Evolutionary conservation across 2,113 vertebrate species (phyloP), one percentile per base, ranked within the genome.

Genomic region (Panurus biarmicus): DNA sequence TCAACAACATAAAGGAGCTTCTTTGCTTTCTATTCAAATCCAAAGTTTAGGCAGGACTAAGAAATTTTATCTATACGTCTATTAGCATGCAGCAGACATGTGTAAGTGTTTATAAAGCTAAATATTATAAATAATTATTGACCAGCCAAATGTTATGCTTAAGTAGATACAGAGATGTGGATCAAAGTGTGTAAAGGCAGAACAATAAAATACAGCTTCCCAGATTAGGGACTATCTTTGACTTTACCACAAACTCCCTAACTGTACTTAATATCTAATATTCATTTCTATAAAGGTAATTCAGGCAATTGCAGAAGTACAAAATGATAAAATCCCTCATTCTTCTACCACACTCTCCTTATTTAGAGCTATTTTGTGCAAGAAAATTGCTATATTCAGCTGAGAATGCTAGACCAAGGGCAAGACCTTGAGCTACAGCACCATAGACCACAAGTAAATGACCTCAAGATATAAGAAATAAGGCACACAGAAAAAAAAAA

Each of bases 351-450:
- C 6, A 22, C 4, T 76, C 38, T 38, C 26, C 50, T 83, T 79
- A 83, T 36, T 85, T 58, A 54, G 58, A 88, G 33, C 44, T 47
- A 47, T 54, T 79, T 89, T 77, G 77, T 10, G 11, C 24, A 48
- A 54, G 74, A 77, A 80, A 94, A 85, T 54, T 90, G 66, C 74
- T 54, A 23, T 4, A 61, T 87, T 89, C 50, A 90, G 29, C 35
- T 50, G 51, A 74, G 71, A 90, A 66, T 29, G 11, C 54, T 42
- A 64, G 47, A 50, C 19, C 25, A 57, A 76, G 45, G 90, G 82
- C 70, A 87, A 91, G 78, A 91, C 58, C 90, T 87, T 5, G 2
- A 82, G 54, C 78, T 78, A 29, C 57, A 60, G 48, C 53, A 45
- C 15, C 81, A 33, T 2, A 57, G 48, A 56, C 10, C 12, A 48